These are phyloP conservation scores for Leucosticte australis DNA, from an alignment of 2,113 vertebrate genomes.

Conservation along the genomic window DNA sequence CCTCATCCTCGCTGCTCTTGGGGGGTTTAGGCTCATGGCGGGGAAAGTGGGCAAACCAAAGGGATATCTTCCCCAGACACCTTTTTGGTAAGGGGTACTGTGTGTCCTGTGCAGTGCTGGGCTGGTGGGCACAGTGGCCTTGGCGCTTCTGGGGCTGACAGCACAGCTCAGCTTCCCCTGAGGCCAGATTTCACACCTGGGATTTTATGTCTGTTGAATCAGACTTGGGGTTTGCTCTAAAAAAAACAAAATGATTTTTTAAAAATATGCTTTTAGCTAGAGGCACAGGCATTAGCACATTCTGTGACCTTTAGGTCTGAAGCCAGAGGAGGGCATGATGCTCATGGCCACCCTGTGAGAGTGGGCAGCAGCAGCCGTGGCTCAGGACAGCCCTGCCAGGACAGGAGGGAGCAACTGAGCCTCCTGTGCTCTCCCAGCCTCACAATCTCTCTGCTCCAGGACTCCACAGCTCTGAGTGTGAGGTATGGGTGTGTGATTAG, in stretches of 20 bases:
- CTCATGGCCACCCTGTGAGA: neutral
- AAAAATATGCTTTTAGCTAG: neutral
- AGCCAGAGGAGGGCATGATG: neutral
- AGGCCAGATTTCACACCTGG: neutral
- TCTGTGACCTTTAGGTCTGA: neutral
- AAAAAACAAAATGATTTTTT: neutral
- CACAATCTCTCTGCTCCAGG: neutral
- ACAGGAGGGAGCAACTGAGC: neutral
- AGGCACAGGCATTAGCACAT: neutral
- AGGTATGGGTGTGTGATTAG: neutral
- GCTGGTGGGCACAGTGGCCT: neutral
- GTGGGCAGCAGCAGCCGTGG: neutral
- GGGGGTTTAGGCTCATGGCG: neutral
- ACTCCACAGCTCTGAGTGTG: neutral
- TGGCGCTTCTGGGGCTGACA: accelerated
- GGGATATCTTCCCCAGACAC: neutral
- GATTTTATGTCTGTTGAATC: neutral
- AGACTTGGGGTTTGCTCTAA: neutral
- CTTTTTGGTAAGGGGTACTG: accelerated
- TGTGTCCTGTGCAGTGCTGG: neutral
- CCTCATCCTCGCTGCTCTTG: neutral
- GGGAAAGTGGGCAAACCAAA: neutral
- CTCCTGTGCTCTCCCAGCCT: neutral
- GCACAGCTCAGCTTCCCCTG: neutral
- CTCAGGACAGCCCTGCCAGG: neutral